Base-by-base conservation (phyloP, 2,888 invertebrate genomes). In the Ditylenchus weischeri region DNA sequence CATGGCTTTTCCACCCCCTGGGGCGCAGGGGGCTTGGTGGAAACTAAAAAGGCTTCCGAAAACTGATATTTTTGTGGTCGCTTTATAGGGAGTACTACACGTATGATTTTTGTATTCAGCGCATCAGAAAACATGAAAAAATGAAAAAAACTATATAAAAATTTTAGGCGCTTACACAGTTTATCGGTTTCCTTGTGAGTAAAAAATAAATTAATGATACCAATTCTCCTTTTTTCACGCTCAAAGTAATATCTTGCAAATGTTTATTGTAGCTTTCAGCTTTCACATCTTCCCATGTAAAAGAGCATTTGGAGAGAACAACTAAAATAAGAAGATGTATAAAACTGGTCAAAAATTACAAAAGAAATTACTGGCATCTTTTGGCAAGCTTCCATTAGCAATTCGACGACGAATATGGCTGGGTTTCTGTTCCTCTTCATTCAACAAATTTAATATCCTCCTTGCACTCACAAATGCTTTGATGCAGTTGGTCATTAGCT, bases 161-260 rank as follows among this genome's bases (percentile, higher is more conserved):
- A n/a, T n/a, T n/a, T n/a, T n/a, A n/a, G n/a, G n/a, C n/a, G n/a
- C n/a, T n/a, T n/a, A n/a, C n/a, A n/a, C n/a, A n/a, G n/a, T n/a
- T n/a, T 38, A 38, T 8, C 11, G 38, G 38, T 38, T 38, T 38
- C 6, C 11, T 38, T 38, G 6, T 38, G 38, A 43, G 2, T 10
- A 15, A 43, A 43, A 10, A 43, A 10, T 43, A 6, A 43, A 43
- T 13, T 43, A 43, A 6, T 15, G 8, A 2, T 43, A 43, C 43
- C 58, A 86, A 76, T 57, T 78, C 71, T 48, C 82, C 82, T 35
- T 68, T 58, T 51, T 72, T 71, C 23, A 79, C 66, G 11, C 43
- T 36, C 47, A 93, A 79, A 80, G 89, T 90, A 66, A 93, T 89
- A 47, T 78, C 66, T 13, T 70, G 68, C 35, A 81, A 71, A 23